These are phyloP conservation scores for Hyla sarda DNA, from an alignment of 2,113 vertebrate species.

Conservation along the genomic window DNA sequence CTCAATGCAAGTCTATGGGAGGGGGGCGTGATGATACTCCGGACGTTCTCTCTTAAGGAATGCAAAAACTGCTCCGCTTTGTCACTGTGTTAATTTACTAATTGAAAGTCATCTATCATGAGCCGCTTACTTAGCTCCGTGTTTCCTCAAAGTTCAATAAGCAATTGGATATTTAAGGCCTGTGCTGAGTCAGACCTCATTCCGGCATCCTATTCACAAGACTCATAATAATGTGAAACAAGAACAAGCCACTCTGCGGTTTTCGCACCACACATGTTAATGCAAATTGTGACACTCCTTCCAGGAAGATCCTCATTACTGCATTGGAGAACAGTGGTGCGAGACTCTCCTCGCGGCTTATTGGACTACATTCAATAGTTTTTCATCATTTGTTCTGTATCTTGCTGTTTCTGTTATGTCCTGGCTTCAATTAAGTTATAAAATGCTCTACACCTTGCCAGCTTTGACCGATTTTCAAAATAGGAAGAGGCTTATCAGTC, in stretches of 20 bases:
- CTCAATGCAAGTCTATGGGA: no score
- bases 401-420: not conserved
- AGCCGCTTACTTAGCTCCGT: slow-evolving; percentile 28
- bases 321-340: not conserved
- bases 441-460: no score
- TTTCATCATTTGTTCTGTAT: not conserved
- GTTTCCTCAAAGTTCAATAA: slow-evolving; percentile 33
- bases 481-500: no score
- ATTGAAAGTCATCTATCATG: slow-evolving; percentile 46
- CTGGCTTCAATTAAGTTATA: not conserved
- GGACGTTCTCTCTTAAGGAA: not conserved
- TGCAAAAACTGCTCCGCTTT: not conserved
- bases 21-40: no score
- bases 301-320: not conserved
- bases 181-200: slow-evolving; percentile 49
- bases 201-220: not conserved
- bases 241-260: not conserved
- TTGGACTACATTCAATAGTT: not conserved
- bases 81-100: slow-evolving; percentile 27
- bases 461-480: no score
- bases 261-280: slow-evolving; percentile 20
- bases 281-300: not conserved
- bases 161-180: slow-evolving; percentile 32
- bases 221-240: slow-evolving; percentile 13
- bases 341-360: not conserved